Evolutionary conservation across 1,140 invertebrate species (phyloP).

Genomic region (Drosophila cardini): DNA sequence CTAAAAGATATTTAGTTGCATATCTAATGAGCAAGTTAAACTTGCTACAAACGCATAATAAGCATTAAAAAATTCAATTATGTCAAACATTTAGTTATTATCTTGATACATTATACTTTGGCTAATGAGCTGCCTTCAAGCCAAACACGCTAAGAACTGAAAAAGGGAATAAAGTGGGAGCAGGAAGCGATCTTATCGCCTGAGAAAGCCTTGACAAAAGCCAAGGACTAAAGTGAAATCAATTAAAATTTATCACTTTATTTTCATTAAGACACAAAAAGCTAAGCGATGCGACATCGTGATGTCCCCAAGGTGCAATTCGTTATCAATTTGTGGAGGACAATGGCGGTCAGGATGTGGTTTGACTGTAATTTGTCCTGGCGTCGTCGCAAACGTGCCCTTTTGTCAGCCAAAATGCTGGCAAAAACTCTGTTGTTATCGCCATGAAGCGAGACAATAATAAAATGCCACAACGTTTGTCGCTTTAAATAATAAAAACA

Average conservation of each 20-base stretch:
- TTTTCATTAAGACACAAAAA: slow-evolving; percentile 70
- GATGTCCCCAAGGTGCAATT: slow-evolving; percentile 75
- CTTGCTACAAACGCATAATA: not conserved
- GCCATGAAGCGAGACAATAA: slow-evolving; percentile 66
- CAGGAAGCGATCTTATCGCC: slow-evolving; percentile 49
- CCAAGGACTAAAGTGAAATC: slow-evolving; percentile 66
- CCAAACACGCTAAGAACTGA: not conserved
- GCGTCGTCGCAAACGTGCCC: slow-evolving; percentile 15
- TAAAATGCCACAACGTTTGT: slow-evolving; percentile 74
- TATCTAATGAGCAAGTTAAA: slow-evolving; percentile 10
- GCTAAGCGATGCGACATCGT: not conserved
- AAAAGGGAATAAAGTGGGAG: not conserved
- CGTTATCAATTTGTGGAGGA: slow-evolving; percentile 71
- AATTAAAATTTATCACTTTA: slow-evolving; percentile 81
- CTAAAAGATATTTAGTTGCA: slow-evolving; percentile 3
- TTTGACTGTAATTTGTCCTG: slow-evolving; percentile 77
- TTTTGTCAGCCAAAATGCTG: not conserved
- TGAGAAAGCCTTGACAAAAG: slow-evolving; percentile 34
- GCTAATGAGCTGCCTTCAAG: slow-evolving; percentile 64
- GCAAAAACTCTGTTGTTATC: slow-evolving; percentile 54
- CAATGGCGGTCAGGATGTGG: slow-evolving; percentile 78
- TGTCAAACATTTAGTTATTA: slow-evolving; percentile 64
- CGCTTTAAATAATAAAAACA: slow-evolving; percentile 83
- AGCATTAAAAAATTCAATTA: slow-evolving; percentile 72
- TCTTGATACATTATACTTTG: slow-evolving; percentile 71